Conservation (phyloP, 2,888 invertebrate species). For the Trissoscelio sp. region DNA sequence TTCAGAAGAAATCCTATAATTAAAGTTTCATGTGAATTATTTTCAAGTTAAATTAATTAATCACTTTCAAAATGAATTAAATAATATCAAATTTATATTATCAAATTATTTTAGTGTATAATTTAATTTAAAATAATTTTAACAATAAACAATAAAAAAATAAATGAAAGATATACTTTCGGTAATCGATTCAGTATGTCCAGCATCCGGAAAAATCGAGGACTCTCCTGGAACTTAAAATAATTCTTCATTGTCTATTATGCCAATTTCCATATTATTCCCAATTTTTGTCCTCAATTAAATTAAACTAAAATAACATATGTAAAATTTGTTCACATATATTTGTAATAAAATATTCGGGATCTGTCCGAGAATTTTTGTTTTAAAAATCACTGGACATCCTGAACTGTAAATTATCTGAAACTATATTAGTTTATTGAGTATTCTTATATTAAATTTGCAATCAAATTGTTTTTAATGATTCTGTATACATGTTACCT, state of each 20-base stretch:
- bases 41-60: too few relatives aligned
- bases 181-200: background rate
- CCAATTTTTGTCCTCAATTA: background rate
- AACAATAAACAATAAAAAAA: too few relatives aligned
- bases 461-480: background rate
- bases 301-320: background rate
- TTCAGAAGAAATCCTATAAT: too few relatives aligned
- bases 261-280: background rate
- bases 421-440: background rate
- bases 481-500: conserved; percentile 72
- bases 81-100: too few relatives aligned
- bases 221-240: background rate
- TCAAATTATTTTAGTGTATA: too few relatives aligned
- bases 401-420: background rate
- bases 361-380: background rate
- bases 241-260: background rate
- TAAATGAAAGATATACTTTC: background rate
- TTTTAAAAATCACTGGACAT: background rate
- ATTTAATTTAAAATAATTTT: too few relatives aligned
- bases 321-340: background rate
- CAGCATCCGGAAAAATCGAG: background rate
- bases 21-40: too few relatives aligned
- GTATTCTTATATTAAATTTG: background rate
- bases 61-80: too few relatives aligned
- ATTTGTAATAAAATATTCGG: background rate